Conservation (phyloP, 2,888 invertebrate species). For the Caradrina clavipalpis region DNA sequence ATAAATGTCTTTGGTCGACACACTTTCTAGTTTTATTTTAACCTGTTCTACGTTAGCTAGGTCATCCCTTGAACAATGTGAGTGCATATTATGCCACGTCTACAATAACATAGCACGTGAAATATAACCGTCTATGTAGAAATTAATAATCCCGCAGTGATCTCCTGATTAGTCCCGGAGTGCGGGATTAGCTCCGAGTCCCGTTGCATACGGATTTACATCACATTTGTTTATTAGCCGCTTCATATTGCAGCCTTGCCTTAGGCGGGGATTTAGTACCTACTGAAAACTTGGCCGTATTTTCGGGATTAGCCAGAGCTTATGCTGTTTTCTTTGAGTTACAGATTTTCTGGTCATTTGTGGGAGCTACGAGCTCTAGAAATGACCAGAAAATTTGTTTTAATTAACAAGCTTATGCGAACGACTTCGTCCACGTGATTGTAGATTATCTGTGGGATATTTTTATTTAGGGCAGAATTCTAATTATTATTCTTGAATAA, state of each 20-base stretch:
- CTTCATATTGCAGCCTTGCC: conserved; percentile 3
- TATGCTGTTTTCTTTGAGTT: conserved; percentile 8
- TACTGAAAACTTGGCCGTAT: conserved; percentile 14
- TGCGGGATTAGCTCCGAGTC: conserved; percentile 45
- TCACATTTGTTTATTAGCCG: conserved; percentile 54
- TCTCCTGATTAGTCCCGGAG: conserved; percentile 54
- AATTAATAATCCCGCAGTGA: conserved; percentile 40
- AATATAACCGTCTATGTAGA: conserved; percentile 14
- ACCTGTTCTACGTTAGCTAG: too few relatives aligned
- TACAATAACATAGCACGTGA: conserved; percentile 26
- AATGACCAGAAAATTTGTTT: too few relatives aligned
- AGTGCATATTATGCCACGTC: too few relatives aligned
- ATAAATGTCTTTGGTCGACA: too few relatives aligned
- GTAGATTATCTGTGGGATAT: too few relatives aligned
- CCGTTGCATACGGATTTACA: conserved; percentile 40
- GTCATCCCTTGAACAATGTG: too few relatives aligned
- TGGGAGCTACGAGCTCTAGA: too few relatives aligned
- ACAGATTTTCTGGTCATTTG: conserved; percentile 20
- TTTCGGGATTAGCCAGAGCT: conserved; percentile 1
- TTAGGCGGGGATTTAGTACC: conserved; percentile 25
- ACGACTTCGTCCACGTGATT: too few relatives aligned
- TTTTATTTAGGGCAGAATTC: too few relatives aligned
- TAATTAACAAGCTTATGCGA: too few relatives aligned
- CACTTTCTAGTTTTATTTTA: too few relatives aligned
- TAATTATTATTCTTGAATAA: too few relatives aligned